phyloP scores from a whole-genome alignment of 1,140 invertebrate genomes.

The Gryon sp. region DNA sequence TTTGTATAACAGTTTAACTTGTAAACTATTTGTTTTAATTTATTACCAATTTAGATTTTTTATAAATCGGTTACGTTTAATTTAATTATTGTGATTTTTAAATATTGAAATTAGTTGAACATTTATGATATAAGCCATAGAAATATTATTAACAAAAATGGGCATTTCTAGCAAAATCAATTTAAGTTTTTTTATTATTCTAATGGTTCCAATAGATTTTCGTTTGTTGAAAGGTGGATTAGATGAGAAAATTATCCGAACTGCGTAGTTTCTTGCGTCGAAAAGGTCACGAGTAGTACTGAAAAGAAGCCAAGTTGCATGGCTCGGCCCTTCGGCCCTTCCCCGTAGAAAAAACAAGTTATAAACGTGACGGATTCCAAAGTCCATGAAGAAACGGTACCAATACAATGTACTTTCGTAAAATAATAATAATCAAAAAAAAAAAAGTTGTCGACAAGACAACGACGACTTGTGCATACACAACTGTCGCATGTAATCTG shows the following conservation, averaged over 20 bases:
- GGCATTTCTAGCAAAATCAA: no score
- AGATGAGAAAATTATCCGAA: conserved; percentile 11
- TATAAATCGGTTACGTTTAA: no score
- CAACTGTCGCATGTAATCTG: conserved; percentile 55
- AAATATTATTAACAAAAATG: no score
- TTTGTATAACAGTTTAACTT: no score
- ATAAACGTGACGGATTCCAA: conserved; percentile 69
- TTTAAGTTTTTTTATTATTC: background rate
- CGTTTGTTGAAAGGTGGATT: no score
- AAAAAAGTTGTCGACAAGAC: no score
- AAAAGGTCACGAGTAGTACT: conserved; percentile 66
- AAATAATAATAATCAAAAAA: conserved; percentile 57
- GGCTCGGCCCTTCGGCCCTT: conserved; percentile 56
- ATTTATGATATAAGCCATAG: no score
- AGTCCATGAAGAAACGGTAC: conserved; percentile 60
- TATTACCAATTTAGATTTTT: no score
- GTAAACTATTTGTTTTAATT: no score
- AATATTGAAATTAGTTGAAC: no score
- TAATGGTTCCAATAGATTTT: no score
- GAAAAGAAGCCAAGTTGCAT: conserved; percentile 48
- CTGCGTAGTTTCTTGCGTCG: conserved; percentile 19
- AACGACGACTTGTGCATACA: conserved; percentile 55
- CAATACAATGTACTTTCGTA: conserved; percentile 61
- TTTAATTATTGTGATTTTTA: no score
- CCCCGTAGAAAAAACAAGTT: conserved; percentile 56